phyloP scores from a whole-genome alignment of 2,113 vertebrate species.

The Sylvia atricapilla region DNA sequence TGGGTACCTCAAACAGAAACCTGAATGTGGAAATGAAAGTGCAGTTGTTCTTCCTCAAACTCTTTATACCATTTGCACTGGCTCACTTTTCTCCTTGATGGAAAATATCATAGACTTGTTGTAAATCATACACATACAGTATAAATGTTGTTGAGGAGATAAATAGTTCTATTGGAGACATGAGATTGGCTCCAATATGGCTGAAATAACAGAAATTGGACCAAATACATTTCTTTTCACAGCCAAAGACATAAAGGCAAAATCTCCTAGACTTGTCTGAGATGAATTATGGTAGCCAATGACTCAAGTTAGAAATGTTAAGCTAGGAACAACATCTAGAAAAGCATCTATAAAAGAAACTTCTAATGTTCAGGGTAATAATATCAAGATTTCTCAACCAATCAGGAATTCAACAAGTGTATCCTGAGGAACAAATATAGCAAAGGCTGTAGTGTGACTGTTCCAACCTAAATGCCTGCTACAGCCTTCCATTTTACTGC shows the following conservation, averaged over 20 bases:
- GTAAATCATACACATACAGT: background rate
- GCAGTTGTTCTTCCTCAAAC: background rate
- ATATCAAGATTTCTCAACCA: background rate
- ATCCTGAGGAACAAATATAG: background rate
- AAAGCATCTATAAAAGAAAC: background rate
- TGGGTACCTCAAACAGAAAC: background rate
- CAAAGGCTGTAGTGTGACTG: background rate
- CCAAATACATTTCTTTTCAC: background rate
- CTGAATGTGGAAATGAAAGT: background rate
- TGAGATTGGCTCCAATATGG: background rate
- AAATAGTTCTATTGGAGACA: background rate
- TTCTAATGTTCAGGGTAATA: background rate
- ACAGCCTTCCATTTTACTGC: slow-evolving; percentile 20
- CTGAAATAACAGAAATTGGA: background rate
- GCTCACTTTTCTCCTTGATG: background rate
- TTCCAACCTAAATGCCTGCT: background rate
- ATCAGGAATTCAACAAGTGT: background rate
- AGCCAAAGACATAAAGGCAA: background rate
- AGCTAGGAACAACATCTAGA: background rate
- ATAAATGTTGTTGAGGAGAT: background rate
- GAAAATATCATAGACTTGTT: background rate
- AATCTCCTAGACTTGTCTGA: background rate
- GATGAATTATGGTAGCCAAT: background rate
- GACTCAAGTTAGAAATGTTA: background rate
- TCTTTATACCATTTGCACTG: background rate